These are phyloP conservation scores for Drosophila aldrichi DNA, from an alignment of 2,888 invertebrate genomes.

Conservation along the genomic window DNA sequence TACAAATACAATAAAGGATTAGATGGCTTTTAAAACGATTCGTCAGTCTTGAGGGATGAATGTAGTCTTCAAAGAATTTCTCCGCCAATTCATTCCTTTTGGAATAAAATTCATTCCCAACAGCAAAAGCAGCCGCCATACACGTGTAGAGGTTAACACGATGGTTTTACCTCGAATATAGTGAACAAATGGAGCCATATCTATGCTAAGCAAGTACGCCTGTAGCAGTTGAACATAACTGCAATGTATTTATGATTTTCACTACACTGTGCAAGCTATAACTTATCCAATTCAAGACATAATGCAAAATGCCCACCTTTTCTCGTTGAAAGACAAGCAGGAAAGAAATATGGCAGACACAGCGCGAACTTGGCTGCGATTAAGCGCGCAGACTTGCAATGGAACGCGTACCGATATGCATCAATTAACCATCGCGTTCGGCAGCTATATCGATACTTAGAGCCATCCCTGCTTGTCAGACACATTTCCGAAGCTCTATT, in stretches of 20 bases:
- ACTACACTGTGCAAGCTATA: slow-evolving; percentile 41
- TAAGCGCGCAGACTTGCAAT: slow-evolving; percentile 48
- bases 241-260: slow-evolving; percentile 13
- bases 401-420: slow-evolving; percentile 15
- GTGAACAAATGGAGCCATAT: slow-evolving; percentile 19
- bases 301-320: slow-evolving; percentile 84
- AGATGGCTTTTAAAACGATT: background rate
- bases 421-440: background rate
- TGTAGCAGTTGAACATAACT: slow-evolving; percentile 9
- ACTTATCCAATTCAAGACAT: slow-evolving; percentile 73
- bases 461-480: slow-evolving; percentile 57
- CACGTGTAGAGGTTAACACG: slow-evolving; percentile 58
- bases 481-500: slow-evolving; percentile 71
- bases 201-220: slow-evolving; percentile 14
- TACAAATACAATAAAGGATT: background rate
- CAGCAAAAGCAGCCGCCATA: slow-evolving; percentile 20
- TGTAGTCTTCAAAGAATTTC: slow-evolving; percentile 85
- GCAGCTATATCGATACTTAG: slow-evolving; percentile 33
- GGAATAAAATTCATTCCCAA: slow-evolving; percentile 19
- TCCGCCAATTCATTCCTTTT: slow-evolving; percentile 84
- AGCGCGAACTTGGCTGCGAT: slow-evolving; percentile 74
- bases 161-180: slow-evolving; percentile 61
- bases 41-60: slow-evolving; percentile 85
- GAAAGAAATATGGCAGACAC: slow-evolving; percentile 82
- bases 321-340: slow-evolving; percentile 85